These are phyloP conservation scores for Sceloporus undulatus DNA, from an alignment of 2,113 vertebrate species.

Conservation along the genomic window DNA sequence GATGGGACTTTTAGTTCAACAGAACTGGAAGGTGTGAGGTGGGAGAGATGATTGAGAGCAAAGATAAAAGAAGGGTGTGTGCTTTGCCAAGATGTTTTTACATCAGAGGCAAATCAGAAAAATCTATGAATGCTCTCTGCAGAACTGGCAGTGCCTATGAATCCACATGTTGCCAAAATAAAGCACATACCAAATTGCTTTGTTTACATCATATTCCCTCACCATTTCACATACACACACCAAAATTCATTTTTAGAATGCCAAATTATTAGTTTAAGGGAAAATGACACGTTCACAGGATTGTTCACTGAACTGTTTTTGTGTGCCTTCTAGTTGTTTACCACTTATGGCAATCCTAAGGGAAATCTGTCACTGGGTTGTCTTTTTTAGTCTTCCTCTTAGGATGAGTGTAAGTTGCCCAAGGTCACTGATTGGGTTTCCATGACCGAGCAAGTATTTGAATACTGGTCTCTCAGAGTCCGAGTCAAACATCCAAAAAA, in stretches of 20 bases:
- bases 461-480: too few species aligned
- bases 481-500: too few species aligned
- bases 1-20: too few species aligned
- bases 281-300: neutral
- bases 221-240: neutral
- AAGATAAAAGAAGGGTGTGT: neutral
- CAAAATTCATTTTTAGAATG: neutral
- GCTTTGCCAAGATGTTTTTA: neutral
- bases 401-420: too few species aligned
- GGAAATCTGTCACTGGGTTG: too few species aligned
- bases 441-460: too few species aligned
- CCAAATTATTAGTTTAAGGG: neutral
- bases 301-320: neutral
- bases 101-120: neutral
- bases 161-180: neutral
- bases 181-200: neutral
- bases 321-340: too few species aligned
- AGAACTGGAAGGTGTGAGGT: neutral
- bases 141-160: too few species aligned
- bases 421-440: too few species aligned
- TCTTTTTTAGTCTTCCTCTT: too few species aligned
- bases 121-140: neutral
- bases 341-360: too few species aligned
- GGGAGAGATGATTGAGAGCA: neutral
- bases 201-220: neutral